These are phyloP conservation scores for Harpegnathos saltator DNA, from an alignment of 1,140 invertebrate species.

Conservation along the genomic window DNA sequence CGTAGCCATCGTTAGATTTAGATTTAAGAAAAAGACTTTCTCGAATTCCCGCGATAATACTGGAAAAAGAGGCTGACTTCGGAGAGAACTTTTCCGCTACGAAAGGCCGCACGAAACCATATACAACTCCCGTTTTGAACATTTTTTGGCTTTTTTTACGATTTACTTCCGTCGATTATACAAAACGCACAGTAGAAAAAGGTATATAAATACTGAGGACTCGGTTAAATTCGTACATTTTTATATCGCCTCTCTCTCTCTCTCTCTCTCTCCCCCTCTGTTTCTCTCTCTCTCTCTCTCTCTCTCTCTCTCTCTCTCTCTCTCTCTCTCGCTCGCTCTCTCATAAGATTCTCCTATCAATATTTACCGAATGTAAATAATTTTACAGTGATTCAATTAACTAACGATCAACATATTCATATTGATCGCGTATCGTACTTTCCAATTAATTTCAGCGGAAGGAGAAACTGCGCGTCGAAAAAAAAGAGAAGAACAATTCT, in stretches of 20 bases:
- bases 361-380: neutral
- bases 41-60: slow-evolving; percentile 46
- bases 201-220: neutral
- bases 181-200: slow-evolving; percentile 49
- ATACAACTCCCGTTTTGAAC: slow-evolving; percentile 15
- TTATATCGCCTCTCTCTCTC: slow-evolving; percentile 5
- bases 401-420: neutral
- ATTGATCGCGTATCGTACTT: neutral
- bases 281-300: neutral
- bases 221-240: neutral
- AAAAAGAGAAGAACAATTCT: slow-evolving; percentile 1
- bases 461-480: slow-evolving; percentile 2
- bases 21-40: slow-evolving; percentile 48
- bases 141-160: slow-evolving; percentile 1
- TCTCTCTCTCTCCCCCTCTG: slow-evolving; percentile 27
- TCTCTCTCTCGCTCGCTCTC: slow-evolving; percentile 24
- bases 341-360: slow-evolving; percentile 5
- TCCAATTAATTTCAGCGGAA: neutral
- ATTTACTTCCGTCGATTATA: slow-evolving; percentile 12
- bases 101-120: slow-evolving; percentile 11
- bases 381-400: slow-evolving; percentile 26
- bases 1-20: slow-evolving; percentile 37
- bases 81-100: slow-evolving; percentile 21
- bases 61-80: slow-evolving; percentile 42
- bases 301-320: slow-evolving; percentile 22